These are phyloP conservation scores for Gopherus evgoodei DNA, from an alignment of 2,113 vertebrate genomes.

Conservation along the genomic window DNA sequence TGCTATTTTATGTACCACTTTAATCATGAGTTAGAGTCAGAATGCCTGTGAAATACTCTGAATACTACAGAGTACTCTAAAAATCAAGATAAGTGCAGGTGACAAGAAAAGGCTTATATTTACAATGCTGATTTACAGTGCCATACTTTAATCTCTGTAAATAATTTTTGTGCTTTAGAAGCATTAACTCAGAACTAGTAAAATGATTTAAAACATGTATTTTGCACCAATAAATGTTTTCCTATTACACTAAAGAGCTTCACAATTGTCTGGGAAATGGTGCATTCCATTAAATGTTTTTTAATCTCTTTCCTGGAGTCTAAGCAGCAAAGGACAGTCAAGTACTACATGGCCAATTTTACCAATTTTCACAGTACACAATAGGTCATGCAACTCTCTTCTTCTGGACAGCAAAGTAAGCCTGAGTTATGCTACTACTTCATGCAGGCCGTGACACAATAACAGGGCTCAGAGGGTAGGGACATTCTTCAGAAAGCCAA, in stretches of 20 bases:
- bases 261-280: neutral
- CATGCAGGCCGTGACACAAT: neutral
- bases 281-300: neutral
- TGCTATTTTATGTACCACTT: constrained; percentile 67
- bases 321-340: neutral
- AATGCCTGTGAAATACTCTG: constrained; percentile 67
- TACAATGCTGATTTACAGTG: neutral
- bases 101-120: constrained; percentile 49
- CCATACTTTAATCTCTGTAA: neutral
- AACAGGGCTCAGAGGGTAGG: neutral
- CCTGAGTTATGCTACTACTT: neutral
- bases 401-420: neutral
- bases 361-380: neutral
- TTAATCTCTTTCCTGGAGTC: neutral
- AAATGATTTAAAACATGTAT: neutral
- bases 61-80: constrained; percentile 60
- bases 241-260: neutral
- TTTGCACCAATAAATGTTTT: neutral
- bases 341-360: neutral
- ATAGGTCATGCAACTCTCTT: neutral
- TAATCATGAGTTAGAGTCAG: constrained; percentile 71
- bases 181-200: neutral
- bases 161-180: neutral
- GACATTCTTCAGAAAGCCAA: neutral
- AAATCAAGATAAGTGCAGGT: constrained; percentile 43